Base-by-base conservation (phyloP, 2,113 vertebrate genomes). In the Pteropus alecto region DNA sequence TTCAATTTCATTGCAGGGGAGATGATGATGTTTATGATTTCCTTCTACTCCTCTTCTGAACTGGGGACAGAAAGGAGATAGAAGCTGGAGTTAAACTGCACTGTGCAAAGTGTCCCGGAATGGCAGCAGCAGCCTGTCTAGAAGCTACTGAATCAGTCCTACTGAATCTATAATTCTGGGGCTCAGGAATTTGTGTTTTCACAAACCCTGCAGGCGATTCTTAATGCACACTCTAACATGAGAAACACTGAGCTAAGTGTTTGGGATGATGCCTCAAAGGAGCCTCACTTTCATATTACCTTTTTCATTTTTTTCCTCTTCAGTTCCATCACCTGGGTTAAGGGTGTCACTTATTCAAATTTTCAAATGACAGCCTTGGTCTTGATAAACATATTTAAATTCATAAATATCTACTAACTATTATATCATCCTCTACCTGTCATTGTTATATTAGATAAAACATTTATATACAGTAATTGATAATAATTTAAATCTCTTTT, bases 151-250 rank as follows among this genome's bases (percentile, higher is more conserved):
- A 56, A 8, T 35, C 43, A 71, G 68, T 46, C 6, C 7, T 56
- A 3, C 2, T 46, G 54, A 54, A 2, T 65, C 65, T 48, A 0
- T 65, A 18, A 82, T 38, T 33, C 35, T n/a, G 35, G n/a, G 19
- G 13, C 67, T 71, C 54, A 14, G 21, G 16, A 92, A 89, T 56
- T 14, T 88, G 63, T n/a, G 15, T 77, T 84, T 94, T 92, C 60
- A 97, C 67, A 81, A 30, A 19, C 16, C 58, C 24, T 81, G 16
- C 18, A 41, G 19, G 67, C 38, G 54, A 76, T 86, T 43, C 46
- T 81, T 33, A 24, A 9, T 77, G 26, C 24, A 21, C 10, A 41
- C 33, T 21, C 3, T 12, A 67, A 48, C 46, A 0, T 60, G 48
- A 68, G 38, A 61, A 46, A n/a, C n/a, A 5, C 26, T n/a, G 60